A percentile compares a stretch with the other conserved stretches of the same genome.
These are phyloP conservation scores for Nylanderia fulva DNA, from an alignment of 1,140 invertebrate species.

Conservation along the genomic window DNA sequence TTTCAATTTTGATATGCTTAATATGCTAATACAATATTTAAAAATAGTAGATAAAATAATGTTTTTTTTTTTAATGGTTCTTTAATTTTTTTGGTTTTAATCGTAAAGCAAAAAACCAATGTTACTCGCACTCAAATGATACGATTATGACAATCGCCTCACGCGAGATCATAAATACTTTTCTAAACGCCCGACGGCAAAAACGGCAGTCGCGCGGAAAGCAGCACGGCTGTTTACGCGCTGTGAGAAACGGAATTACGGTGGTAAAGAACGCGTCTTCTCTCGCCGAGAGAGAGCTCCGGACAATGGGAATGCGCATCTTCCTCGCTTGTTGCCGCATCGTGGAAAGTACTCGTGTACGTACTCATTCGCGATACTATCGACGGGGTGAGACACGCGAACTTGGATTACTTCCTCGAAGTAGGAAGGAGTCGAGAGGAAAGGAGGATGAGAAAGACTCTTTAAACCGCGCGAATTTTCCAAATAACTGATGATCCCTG, in stretches of 20 bases:
- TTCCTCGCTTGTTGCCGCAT: constrained; percentile 15
- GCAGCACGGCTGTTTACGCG: constrained; percentile 36
- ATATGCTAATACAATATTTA: no score
- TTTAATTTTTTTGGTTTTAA: background rate
- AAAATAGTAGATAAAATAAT: no score
- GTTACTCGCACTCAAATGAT: constrained; percentile 23
- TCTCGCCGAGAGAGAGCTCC: background rate
- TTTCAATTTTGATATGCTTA: no score
- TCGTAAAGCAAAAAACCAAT: background rate
- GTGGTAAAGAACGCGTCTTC: constrained; percentile 43
- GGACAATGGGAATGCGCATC: constrained; percentile 39
- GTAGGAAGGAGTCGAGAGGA: background rate
- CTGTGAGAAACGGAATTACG: constrained; percentile 52
- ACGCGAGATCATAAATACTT: constrained; percentile 56
- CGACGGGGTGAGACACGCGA: constrained; percentile 37
- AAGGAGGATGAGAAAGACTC: background rate
- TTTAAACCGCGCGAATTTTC: background rate
- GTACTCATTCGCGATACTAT: constrained; percentile 33
- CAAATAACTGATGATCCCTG: background rate
- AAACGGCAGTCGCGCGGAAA: constrained; percentile 36
- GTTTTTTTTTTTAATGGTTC: background rate
- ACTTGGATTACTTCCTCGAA: constrained; percentile 35
- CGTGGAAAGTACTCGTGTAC: constrained; percentile 24
- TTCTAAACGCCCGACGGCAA: constrained; percentile 27
- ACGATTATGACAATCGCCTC: constrained; percentile 46